Evolutionary conservation across 1,140 invertebrate species (phyloP), one percentile per base, ranked within the genome.

Genomic region (Cydia splendana): DNA sequence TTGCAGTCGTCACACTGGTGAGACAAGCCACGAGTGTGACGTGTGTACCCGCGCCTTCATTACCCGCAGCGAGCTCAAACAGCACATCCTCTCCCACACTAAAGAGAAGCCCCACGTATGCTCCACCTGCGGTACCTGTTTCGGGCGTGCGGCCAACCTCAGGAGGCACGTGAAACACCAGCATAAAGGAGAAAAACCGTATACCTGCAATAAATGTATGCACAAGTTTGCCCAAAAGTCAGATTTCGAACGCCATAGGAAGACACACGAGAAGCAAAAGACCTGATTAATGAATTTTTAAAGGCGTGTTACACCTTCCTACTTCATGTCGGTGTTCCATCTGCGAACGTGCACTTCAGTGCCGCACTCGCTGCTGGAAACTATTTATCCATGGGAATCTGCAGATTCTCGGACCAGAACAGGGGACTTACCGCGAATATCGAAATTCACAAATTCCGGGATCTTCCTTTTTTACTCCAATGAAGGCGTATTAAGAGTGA

Each of bases 101-200:
- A 95, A 95, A 0, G 94, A 95, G 34, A 95, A 95, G 53, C 95
- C 95, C 0, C 95, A 95, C 76, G 89, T 94, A 12, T 96, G 96
- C 80, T 93, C 93, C 78, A 94, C 94, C 67, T 96, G 95, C 84
- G 95, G 95, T 1, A 88, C 95, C 73, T 92, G 94, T 1, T 94
- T 94, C n/a, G 85, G 88, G 0, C 86, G 93, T 5, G 82, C 89
- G 12, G 90, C 90, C 5, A 90, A 94, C 77, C 79, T 94, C 13
- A 89, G 85, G 74, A 78, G 92, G 2, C 93, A 94, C 76, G 83
- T 93, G 75, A 83, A 81, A 76, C 81, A 86, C 15, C 78, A 84
- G 74, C 88, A 91, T 75, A 84, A 79, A 42, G 77, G 78, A 13
- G 75, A 80, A n/a, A 84, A 88, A 78, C 34, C 65, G 15, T 84